Percentiles rank a stretch among this genome's conserved stretches.
These are phyloP conservation scores for Dyspetes luteomarginatus DNA, from an alignment of 2,888 invertebrate species.

Conservation along the genomic window DNA sequence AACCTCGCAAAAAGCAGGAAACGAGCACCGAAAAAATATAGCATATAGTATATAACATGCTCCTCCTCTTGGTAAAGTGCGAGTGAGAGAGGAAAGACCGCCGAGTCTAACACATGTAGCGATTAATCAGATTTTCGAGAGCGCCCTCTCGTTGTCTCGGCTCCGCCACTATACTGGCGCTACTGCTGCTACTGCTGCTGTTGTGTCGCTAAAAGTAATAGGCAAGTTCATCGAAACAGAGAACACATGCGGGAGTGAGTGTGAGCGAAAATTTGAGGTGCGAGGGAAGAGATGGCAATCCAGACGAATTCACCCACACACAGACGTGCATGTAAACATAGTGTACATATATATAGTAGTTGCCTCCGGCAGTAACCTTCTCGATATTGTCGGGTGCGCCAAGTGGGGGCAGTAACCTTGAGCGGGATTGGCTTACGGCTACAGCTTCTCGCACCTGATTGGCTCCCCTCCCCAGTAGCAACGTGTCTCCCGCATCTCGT, in stretches of 20 bases:
- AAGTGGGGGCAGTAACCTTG: too few species aligned
- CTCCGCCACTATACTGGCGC: background rate
- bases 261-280: conserved; percentile 26
- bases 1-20: conserved; percentile 47
- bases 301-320: conserved; percentile 21
- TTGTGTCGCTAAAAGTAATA: too few species aligned
- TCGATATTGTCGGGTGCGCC: too few species aligned
- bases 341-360: too few species aligned
- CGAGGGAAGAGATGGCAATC: conserved; percentile 2
- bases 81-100: conserved; percentile 43
- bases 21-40: conserved; percentile 51
- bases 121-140: conserved; percentile 78
- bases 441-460: too few species aligned
- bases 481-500: too few species aligned
- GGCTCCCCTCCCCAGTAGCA: too few species aligned
- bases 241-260: conserved; percentile 2
- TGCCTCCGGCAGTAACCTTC: too few species aligned
- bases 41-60: conserved; percentile 14
- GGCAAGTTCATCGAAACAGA: conserved; percentile 22
- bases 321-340: background rate
- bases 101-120: conserved; percentile 73
- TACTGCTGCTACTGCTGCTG: conserved; percentile 1
- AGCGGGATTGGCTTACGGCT: too few species aligned
- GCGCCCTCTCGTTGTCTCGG: conserved; percentile 49
- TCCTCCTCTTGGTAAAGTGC: conserved; percentile 21